Base-by-base conservation (phyloP, 2,888 invertebrate species). In the Habrosyne pyritoides region DNA sequence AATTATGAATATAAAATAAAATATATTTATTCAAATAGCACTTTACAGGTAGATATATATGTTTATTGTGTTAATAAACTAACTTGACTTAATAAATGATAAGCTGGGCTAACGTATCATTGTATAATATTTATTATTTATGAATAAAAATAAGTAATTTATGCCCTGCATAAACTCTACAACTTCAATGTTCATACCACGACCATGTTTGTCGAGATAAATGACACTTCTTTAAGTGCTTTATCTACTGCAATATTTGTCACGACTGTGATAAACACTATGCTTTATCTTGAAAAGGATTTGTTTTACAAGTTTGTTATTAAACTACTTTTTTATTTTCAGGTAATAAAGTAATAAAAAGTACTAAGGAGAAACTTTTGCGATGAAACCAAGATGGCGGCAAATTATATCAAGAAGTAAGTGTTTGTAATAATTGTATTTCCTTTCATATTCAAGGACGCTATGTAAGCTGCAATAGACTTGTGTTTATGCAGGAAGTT, bases 371-470 rank as follows among this genome's bases (percentile, higher is more conserved):
- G 24, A 47, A 53, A 53, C 53, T 24, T 30, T 68, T 65, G 77
- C 69, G 70, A 89, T 89, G 89, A 65, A 86, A 83, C 83, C 86
- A 73, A 77, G 83, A 90, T 90, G 90, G 90, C 75, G 87, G 42
- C 69, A 77, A 57, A 81, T 74, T 57, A 73, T 90, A 70, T 81
- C 89, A 52, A 88, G 81, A 79, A 60, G 90, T 90, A 81, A 88
- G 90, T 86, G 53, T 18, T 21, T 46, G 47, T 57, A 24, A 4
- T 22, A 21, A 18, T 8, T 46, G n/a, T 21, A 10, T 1, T 18
- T 46, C 30, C 26, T 33, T 7, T 52, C 4, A 49, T 21, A 28
- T 36, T 21, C 24, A 10, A 47, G 54, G 14, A 46, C 28, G 42
- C 54, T 26, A 50, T 10, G 14, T 42, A 42, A 12, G 42, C 18